These are phyloP conservation scores for Drosophila bunnanda DNA, from an alignment of 2,888 invertebrate genomes.

Conservation along the genomic window DNA sequence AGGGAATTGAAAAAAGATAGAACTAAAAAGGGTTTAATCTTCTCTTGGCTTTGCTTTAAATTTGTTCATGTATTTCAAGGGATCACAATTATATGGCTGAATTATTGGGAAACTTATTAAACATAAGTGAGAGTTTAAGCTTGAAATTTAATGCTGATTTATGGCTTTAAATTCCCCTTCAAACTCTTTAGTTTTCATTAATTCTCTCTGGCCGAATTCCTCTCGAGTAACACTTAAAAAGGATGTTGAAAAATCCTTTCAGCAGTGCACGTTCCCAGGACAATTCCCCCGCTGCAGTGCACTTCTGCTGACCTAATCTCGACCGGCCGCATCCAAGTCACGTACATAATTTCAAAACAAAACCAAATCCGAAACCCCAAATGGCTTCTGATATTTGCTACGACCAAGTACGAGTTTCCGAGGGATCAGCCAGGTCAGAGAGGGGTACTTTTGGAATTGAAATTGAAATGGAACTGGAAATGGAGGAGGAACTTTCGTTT, in stretches of 20 bases:
- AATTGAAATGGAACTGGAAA: conserved; percentile 5
- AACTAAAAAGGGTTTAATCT: not conserved
- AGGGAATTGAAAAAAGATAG: no score
- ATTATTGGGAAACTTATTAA: not conserved
- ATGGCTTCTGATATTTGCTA: conserved; percentile 35
- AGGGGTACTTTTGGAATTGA: not conserved
- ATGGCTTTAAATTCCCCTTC: not conserved
- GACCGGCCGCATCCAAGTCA: conserved; percentile 39
- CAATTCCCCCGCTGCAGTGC: conserved; percentile 24
- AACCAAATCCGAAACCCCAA: conserved; percentile 35
- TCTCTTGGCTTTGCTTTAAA: not conserved
- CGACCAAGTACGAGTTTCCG: conserved; percentile 18
- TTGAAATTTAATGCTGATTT: not conserved
- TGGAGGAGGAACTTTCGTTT: conserved; percentile 6
- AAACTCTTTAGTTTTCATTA: conserved; percentile 11
- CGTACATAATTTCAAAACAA: conserved; percentile 45
- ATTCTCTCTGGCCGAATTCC: conserved; percentile 17
- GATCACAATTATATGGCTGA: not conserved
- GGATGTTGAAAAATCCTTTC: conserved; percentile 40
- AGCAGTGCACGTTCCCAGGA: conserved; percentile 38
- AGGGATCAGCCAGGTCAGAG: conserved; percentile 26
- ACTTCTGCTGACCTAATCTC: conserved; percentile 48
- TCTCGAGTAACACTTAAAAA: conserved; percentile 20
- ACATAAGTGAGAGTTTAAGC: not conserved
- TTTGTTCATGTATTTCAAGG: no score